Evolutionary conservation across 2,888 invertebrate species (phyloP).

Genomic region (Tholera decimalis): DNA sequence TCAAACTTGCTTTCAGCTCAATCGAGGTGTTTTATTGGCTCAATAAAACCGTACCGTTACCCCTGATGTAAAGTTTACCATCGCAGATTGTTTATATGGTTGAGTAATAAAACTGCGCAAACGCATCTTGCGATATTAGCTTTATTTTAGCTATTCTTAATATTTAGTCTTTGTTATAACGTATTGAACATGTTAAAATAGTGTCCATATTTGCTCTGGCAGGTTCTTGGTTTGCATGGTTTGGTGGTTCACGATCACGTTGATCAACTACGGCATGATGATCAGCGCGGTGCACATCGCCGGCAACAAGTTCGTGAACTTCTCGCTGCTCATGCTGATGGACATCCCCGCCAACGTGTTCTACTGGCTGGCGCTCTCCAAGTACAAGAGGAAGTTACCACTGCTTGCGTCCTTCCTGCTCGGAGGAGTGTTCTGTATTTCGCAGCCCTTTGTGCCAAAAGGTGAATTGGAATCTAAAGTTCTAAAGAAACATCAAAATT

Average conservation of each 20-base stretch:
- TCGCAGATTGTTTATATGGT: neutral
- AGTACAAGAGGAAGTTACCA: conserved; percentile 83
- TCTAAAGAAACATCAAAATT: neutral
- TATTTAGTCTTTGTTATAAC: neutral
- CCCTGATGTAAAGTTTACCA: conserved; percentile 14
- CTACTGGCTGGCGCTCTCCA: conserved; percentile 85
- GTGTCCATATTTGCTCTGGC: neutral
- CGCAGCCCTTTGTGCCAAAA: conserved; percentile 85
- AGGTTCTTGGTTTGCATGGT: conserved; percentile 84
- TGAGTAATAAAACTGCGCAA: conserved; percentile 6
- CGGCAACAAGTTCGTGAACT: conserved; percentile 87
- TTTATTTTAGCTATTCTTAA: neutral
- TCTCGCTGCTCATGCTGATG: conserved; percentile 86
- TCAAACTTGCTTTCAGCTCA: neutral
- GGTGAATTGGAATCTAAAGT: conserved; percentile 63
- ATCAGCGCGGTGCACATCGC: conserved; percentile 86
- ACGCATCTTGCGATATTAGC: neutral
- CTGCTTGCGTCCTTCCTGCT: conserved; percentile 81
- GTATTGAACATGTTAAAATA: neutral
- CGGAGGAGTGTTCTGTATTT: conserved; percentile 84
- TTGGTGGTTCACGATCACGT: conserved; percentile 88
- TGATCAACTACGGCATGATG: conserved; percentile 90
- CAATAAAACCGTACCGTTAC: conserved; percentile 3
- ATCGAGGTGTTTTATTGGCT: neutral
- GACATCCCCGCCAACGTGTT: conserved; percentile 87